Conservation (phyloP, 2,797 vertebrate species). For the Trachurus trachurus region DNA sequence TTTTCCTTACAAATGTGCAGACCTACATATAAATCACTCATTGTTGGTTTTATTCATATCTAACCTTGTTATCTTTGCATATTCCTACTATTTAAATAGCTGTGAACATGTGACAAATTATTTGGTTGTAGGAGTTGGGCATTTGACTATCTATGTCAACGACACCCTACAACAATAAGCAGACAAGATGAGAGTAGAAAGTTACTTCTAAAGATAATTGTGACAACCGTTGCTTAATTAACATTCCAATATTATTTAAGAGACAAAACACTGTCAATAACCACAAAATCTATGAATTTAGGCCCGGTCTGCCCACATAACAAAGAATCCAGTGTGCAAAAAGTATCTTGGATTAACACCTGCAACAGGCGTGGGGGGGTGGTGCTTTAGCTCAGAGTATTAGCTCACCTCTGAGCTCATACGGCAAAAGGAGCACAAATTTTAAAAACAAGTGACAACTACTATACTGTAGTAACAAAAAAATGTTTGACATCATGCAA, state of each 20-base stretch:
- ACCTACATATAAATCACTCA: conserved; percentile 2
- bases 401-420: conserved; percentile 29
- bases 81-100: not conserved
- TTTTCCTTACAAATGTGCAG: not conserved
- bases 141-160: not conserved
- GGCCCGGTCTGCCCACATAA: not conserved
- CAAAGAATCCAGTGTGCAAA: conserved; percentile 3
- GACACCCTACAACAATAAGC: not conserved
- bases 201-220: not conserved
- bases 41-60: too few relatives aligned
- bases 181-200: not conserved
- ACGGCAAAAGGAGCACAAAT: conserved; percentile 10
- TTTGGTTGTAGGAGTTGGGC: not conserved
- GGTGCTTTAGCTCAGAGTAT: not conserved
- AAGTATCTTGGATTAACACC: conserved; percentile 1
- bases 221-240: not conserved
- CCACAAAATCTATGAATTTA: not conserved
- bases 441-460: conserved; percentile 7
- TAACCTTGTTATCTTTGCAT: not conserved
- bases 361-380: not conserved
- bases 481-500: conserved; percentile 9
- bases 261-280: not conserved
- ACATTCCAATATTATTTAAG: not conserved
- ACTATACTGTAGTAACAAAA: not conserved
- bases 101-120: not conserved